Evolutionary conservation across 2,113 vertebrate species (phyloP), one percentile per base, ranked within the genome.

Genomic region (Abramis brama): DNA sequence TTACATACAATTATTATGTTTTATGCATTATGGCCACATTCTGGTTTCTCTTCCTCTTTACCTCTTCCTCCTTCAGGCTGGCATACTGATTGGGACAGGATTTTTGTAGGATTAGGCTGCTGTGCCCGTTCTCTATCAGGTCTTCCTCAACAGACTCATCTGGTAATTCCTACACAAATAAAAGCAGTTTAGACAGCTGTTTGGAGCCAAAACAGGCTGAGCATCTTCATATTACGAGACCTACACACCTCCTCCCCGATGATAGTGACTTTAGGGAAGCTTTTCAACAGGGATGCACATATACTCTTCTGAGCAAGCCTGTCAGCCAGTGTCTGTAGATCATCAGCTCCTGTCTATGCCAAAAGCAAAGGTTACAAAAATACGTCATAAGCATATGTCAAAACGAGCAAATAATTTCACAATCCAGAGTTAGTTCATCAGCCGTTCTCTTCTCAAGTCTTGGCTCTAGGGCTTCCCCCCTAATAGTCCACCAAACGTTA

Each of bases 291-390:
- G 4, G 97, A 99, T 0, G 97, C 94, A 87, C 97, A 98, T 57
- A 99, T 97, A 90, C 97, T 99, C 93, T 96, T 95, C 89, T 99
- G 98, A 12, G 95, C 97, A 77, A 99, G 86, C 33, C 97, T 93
- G 90, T 99, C 98, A 3, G 98, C 98, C 91, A 97, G 95, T 12
- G 98, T 99, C 94, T 99, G 97, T 89, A 99, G 91, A 93, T 99
- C 98, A 86, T 95, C 94, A 39, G 94, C 95, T 45, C 97, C 96
- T 0, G 94, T 95, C 97, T 99, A 90, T 76, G 86, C 86, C 90
- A 33, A 70, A 36, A 27, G 2, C 13, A 23, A 77, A 64, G 86
- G 2, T 19, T n/a, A 12, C 19, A 33, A 70, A 87, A 70, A 36
- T 99, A 89, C 73, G 86, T 86, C 90, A 36, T 66, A 36, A 27